Conservation (phyloP, 2,113 vertebrate species). For the Gobius niger region DNA sequence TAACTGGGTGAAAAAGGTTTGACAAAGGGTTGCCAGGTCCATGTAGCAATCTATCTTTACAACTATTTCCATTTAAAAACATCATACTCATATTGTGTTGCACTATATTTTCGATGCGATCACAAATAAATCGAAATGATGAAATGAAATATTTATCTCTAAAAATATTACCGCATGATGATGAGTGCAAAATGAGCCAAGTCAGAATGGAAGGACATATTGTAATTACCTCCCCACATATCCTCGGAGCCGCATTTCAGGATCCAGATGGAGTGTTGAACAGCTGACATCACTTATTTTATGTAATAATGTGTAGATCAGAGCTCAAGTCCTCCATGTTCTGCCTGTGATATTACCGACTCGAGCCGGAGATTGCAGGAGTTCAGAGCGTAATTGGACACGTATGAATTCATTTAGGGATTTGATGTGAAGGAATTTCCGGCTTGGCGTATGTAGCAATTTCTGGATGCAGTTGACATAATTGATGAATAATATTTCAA, state of each 20-base stretch:
- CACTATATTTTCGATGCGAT: too few relatives aligned
- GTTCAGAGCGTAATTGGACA: conserved; percentile 59
- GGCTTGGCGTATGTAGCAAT: conserved; percentile 21
- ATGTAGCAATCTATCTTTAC: too few relatives aligned
- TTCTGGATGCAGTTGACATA: conserved; percentile 12
- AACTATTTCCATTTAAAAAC: too few relatives aligned
- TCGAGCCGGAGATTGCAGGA: conserved; percentile 31
- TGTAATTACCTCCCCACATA: conserved; percentile 50
- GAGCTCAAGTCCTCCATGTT: conserved; percentile 51
- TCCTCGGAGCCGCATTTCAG: conserved; percentile 46
- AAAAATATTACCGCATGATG: conserved; percentile 26
- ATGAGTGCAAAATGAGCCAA: conserved; percentile 19
- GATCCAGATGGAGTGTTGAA: conserved; percentile 54
- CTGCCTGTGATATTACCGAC: conserved; percentile 51
- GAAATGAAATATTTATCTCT: conserved; percentile 8
- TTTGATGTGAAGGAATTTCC: conserved; percentile 43
- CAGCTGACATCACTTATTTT: conserved; percentile 47
- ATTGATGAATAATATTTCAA: background rate
- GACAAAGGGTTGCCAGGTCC: too few relatives aligned
- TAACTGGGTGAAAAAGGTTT: too few relatives aligned
- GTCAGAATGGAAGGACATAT: conserved; percentile 26
- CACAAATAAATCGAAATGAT: background rate
- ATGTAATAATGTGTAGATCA: conserved; percentile 54
- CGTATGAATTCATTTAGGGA: conserved; percentile 53
- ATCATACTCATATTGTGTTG: too few relatives aligned